phyloP scores from a whole-genome alignment of 2,888 invertebrate genomes.

The Chrysopilus asiliformis region DNA sequence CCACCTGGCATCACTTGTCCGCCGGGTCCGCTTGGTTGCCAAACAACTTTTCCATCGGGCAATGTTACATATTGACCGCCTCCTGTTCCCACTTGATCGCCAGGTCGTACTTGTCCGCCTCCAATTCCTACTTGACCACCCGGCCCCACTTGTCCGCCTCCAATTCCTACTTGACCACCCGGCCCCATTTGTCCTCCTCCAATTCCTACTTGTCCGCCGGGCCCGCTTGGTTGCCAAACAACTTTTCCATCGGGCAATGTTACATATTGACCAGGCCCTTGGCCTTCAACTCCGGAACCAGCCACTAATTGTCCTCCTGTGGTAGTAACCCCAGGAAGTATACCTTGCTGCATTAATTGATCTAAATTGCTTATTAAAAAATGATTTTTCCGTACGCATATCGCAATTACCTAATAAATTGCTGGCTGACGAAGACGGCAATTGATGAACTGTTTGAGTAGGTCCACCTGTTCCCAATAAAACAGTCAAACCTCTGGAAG shows the following conservation, averaged over 20 bases:
- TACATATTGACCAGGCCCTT: conserved; percentile 2
- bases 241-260: conserved; percentile 6
- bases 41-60: neutral
- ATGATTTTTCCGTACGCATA: too few species aligned
- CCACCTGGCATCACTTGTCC: neutral
- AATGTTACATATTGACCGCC: conserved; percentile 1
- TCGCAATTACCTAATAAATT: too few species aligned
- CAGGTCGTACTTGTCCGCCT: neutral
- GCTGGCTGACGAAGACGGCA: too few species aligned
- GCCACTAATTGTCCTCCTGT: too few species aligned
- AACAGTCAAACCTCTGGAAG: conserved; percentile 14
- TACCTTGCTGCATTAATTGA: too few species aligned
- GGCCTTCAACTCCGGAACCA: neutral
- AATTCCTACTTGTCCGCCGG: neutral
- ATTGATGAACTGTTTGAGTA: conserved; percentile 16
- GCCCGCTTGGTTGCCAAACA: neutral
- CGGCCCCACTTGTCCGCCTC: too few species aligned
- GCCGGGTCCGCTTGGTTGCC: neutral
- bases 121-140: neutral
- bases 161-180: neutral
- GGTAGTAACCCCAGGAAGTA: conserved; percentile 1
- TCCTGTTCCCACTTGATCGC: neutral
- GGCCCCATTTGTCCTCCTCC: neutral
- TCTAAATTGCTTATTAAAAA: too few species aligned
- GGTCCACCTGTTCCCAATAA: conserved; percentile 17